These are phyloP conservation scores for Podiceps cristatus DNA, from an alignment of 2,113 vertebrate species.

Conservation along the genomic window DNA sequence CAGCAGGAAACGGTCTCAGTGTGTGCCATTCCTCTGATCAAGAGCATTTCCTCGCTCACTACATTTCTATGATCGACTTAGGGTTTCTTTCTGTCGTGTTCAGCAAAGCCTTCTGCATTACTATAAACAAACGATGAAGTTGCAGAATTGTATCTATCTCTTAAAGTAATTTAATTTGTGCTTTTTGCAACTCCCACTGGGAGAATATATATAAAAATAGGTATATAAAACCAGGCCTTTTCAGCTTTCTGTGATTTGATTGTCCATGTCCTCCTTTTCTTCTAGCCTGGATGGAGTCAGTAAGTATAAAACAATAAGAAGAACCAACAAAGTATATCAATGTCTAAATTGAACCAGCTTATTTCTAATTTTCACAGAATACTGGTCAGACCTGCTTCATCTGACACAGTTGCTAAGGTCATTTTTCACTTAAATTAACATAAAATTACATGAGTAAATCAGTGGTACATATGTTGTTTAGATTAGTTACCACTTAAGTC, in stretches of 20 bases:
- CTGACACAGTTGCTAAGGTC: not conserved
- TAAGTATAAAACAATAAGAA: not conserved
- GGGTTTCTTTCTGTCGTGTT: not conserved
- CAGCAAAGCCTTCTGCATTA: not conserved
- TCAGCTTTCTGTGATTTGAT: not conserved
- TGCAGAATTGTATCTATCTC: not conserved
- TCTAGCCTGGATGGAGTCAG: not conserved
- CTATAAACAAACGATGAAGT: not conserved
- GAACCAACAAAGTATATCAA: not conserved
- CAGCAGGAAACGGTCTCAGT: not conserved
- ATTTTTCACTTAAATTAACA: constrained; percentile 47
- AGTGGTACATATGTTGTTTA: constrained; percentile 31
- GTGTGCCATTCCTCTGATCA: not conserved
- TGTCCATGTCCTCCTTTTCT: not conserved
- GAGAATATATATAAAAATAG: not conserved
- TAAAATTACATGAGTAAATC: constrained; percentile 49
- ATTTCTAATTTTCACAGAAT: constrained; percentile 12
- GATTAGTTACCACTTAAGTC: constrained; percentile 51
- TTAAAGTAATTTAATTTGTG: not conserved
- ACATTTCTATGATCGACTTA: not conserved
- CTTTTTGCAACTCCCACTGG: not conserved
- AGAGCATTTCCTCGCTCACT: not conserved
- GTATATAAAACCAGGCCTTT: not conserved
- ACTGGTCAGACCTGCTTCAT: not conserved
- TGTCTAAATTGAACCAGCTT: constrained; percentile 15